Base-by-base conservation (phyloP, 2,888 invertebrate genomes). In the Micropterix aruncella region DNA sequence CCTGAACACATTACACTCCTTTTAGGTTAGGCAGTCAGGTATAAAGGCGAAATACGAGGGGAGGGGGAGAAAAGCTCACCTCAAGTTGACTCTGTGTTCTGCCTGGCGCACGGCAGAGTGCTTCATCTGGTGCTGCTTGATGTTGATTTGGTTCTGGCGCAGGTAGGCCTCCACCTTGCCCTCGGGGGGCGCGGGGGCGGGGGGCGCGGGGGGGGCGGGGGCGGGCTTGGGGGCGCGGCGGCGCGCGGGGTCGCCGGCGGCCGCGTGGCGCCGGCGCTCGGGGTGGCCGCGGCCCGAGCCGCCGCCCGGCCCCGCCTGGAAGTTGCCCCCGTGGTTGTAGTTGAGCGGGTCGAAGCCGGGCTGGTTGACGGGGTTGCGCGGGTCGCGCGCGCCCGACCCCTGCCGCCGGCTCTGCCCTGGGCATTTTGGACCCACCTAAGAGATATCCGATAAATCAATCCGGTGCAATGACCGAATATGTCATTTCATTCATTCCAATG, bases 301-400 rank as follows among this genome's bases (percentile, higher is more conserved):
- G 12, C 12, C 12, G 7, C 12, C 58, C 48, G 65, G 57, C 39
- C 56, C 38, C 45, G 63, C 54, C 14, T 60, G 55, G 37, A 70
- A 70, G 41, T 71, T 70, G 1, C 72, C 71, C 2, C 70, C 69
- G 53, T 66, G 64, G 64, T 83, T 56, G 66, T 79, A 55, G 70
- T 85, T 54, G 68, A 84, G 58, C 53, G 85, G 62, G 67, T 82
- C 69, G 55, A 84, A 59, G 65, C 83, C 56, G 47, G 75, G 51
- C 55, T 78, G 27, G 27, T 27, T 27, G 27, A 27, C 12, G 7
- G 27, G 27, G 27, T 27, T 27, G n/a, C 16, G 37, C 12, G 27
- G 12, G 45, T 74, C 74, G 1, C 58, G 51, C 7, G 60, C 46
- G 16, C 58, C 60, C 40, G 60, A 59, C 37, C 56, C 48, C 44